Conservation (phyloP, 2,888 invertebrate species). For the Eupithecia vulgata region DNA sequence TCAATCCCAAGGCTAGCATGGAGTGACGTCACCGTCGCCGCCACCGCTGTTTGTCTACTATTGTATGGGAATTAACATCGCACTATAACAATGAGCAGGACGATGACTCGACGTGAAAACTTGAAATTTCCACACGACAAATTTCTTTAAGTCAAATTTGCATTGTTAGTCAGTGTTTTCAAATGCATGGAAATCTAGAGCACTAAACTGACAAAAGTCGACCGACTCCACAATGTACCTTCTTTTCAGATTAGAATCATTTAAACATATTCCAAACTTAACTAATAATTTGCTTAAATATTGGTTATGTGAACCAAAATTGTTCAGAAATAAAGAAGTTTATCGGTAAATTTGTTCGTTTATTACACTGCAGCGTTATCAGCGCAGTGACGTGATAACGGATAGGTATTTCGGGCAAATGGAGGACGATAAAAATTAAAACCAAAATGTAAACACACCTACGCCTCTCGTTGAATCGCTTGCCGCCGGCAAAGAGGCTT, state of each 20-base stretch:
- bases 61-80: conserved; percentile 76
- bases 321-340: conserved; percentile 50
- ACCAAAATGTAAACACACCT: conserved; percentile 67
- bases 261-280: neutral
- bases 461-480: conserved; percentile 54
- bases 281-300: conserved; percentile 6
- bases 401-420: conserved; percentile 67
- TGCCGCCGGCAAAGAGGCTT: conserved; percentile 52
- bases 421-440: conserved; percentile 72
- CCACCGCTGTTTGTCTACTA: conserved; percentile 58
- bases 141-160: conserved; percentile 24
- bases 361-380: conserved; percentile 71
- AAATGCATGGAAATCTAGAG: conserved; percentile 1
- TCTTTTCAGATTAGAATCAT: neutral
- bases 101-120: conserved; percentile 64
- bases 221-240: neutral
- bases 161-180: neutral
- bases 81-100: conserved; percentile 71
- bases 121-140: conserved; percentile 20
- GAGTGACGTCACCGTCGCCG: conserved; percentile 71
- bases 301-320: conserved; percentile 11
- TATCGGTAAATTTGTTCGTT: conserved; percentile 60
- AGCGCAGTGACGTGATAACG: conserved; percentile 71
- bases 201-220: neutral
- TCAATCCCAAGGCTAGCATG: conserved; percentile 78